Base-by-base conservation (phyloP, 2,797 vertebrate genomes). In the Scleropages formosus region DNA sequence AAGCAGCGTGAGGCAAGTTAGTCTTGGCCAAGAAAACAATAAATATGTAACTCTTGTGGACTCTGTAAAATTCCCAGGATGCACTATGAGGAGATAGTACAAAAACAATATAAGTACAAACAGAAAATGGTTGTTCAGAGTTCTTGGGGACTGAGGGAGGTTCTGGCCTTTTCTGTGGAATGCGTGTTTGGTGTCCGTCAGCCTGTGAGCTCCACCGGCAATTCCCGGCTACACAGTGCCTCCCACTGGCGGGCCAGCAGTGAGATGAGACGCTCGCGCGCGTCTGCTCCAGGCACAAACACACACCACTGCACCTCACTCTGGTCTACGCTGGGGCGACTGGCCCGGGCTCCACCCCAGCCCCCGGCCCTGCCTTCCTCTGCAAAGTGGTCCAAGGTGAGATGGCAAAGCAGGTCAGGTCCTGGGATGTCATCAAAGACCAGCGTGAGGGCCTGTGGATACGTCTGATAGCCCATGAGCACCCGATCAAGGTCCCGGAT, bases 201-300 rank as follows among this genome's bases (percentile, higher is more conserved):
- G 70, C 96, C 96, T 0, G 96, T 98, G 77, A 98, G 93, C 75
- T 99, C 97, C 13, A 99, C 90, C 0, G 97, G 97, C 76, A 99
- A 93, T 79, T 99, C 97, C 2, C 97, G 91, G 66, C 97, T 97
- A 75, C 96, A 98, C 39, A 98, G 86, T 6, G 89, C 88, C 89
- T 98, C 97, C 97, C 97, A 98, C 84, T 98, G 97, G 2, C 96
- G 94, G 11, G 97, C 97, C 51, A 99, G 87, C 9, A 98, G 88
- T 0, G 96, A 96, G 80, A 98, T 96, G 71, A 99, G 88, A 75
- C 95, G 93, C 87, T 98, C 97, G 4, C 97, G 89, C 88, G 96
- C 95, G 87, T 98, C 96, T 0, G 96, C 94, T 1, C 95, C 95
- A 0, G 97, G 97, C 8, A 98, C 94, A 24, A 97, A 98, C 62